Base-by-base conservation (phyloP, 2,797 vertebrate genomes). In the Silurus aristotelis region DNA sequence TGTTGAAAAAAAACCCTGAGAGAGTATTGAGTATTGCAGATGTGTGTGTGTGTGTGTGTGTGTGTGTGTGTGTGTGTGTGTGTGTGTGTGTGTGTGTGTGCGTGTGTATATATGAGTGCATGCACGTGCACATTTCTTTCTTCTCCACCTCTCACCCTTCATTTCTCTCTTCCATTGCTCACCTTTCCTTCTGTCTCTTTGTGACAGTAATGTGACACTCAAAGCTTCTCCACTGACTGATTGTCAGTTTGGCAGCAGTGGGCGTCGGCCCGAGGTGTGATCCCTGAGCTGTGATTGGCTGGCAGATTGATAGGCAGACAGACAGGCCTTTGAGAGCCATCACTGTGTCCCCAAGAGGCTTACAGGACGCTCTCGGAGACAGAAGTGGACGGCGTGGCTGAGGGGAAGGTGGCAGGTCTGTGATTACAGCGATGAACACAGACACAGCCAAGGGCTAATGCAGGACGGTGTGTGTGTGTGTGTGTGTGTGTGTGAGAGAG, bases 171-270 rank as follows among this genome's bases (percentile, higher is more conserved):
- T 80, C 31, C 67, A 1, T 22, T 80, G 56, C 73, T 43, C 81
- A 82, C 82, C 71, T 84, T 52, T 84, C 76, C 56, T 8, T 87
- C 88, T 88, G 91, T 90, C 91, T 91, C 90, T 90, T 72, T 71
- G 87, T 93, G 94, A 93, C 94, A 94, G 92, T 94, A 93, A 94
- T 94, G 94, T 95, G 94, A 95, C 93, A 92, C 91, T 92, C 90
- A 91, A 92, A 92, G 91, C 89, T 88, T 92, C 89, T 85, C 91
- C 91, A 61, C 55, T 93, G 93, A 94, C 93, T 91, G 93, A 94
- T 94, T 93, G 95, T 94, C 94, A 93, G 92, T 89, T 91, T 89
- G 92, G 91, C 91, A 91, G 92, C 90, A 91, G 92, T 89, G 92
- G 92, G 92, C 93, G 91, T 92, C 92, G 89, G 92, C 92, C 90